Evolutionary conservation across 1,140 invertebrate genomes (phyloP).

Genomic region (Rhyzopertha dominica): DNA sequence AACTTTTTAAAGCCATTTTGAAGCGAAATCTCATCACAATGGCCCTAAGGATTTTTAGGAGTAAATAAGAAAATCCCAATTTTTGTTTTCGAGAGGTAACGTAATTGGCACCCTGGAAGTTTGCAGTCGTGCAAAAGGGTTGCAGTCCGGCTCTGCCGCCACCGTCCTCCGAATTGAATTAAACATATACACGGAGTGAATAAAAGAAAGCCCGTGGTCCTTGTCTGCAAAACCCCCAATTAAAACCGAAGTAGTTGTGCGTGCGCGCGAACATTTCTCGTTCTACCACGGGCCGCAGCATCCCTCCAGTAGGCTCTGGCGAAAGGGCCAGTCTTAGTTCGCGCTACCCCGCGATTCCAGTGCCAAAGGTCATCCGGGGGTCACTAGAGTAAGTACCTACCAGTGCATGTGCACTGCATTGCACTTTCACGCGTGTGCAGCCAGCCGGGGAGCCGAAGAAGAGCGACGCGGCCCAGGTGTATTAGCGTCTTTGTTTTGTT

Average conservation of each 20-base stretch:
- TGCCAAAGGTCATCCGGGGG: conserved; percentile 31
- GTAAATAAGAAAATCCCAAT: too few relatives aligned
- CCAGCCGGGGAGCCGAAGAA: conserved; percentile 7
- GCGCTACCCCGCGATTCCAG: conserved; percentile 33
- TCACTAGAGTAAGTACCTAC: conserved; percentile 24
- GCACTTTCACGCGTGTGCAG: conserved; percentile 26
- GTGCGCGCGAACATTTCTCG: conserved; percentile 46
- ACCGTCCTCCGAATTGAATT: too few relatives aligned
- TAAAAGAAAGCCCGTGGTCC: too few relatives aligned
- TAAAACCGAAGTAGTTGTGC: conserved; percentile 43
- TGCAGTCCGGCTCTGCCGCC: too few relatives aligned
- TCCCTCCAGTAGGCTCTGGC: conserved; percentile 42
- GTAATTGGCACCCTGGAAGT: too few relatives aligned
- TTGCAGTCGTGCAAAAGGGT: too few relatives aligned
- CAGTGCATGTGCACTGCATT: conserved; percentile 29
- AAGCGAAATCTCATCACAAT: too few relatives aligned
- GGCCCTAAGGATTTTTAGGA: too few relatives aligned
- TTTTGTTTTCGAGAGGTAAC: too few relatives aligned
- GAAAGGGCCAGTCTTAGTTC: conserved; percentile 40
- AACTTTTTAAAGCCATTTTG: too few relatives aligned
- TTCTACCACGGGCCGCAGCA: conserved; percentile 45
- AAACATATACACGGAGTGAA: too few relatives aligned
- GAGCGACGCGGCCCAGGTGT: conserved; percentile 15
- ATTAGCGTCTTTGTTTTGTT: conserved; percentile 41
- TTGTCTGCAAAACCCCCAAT: conserved; percentile 45